Base-by-base conservation (phyloP, 2,113 vertebrate species). In the Anguilla rostrata region DNA sequence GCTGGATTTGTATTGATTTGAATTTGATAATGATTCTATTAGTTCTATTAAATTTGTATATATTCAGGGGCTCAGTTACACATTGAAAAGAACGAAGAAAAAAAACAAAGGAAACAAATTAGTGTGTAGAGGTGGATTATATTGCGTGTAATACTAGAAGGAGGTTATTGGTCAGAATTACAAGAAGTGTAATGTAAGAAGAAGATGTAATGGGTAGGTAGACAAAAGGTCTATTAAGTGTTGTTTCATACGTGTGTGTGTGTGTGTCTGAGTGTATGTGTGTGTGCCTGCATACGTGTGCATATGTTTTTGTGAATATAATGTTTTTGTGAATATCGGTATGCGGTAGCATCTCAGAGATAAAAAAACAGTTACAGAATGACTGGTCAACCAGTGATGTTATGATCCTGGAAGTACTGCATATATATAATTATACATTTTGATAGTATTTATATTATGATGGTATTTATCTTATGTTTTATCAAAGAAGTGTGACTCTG, bases 1-100 rank as follows among this genome's bases (percentile, higher is more conserved):
- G 93, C 93, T 92, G 91, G 91, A 95, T 94, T 94, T 93, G 93
- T 96, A 95, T 95, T 94, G 95, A 96, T 95, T 93, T 92, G 92
- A 94, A 95, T 95, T 95, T 96, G 95, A 95, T 95, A 95, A 95
- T 94, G 94, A 96, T 96, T 95, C 92, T 95, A 94, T 95, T 96
- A 95, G 92, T 91, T 95, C 91, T 93, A 94, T 95, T 94, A 93
- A 94, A 94, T 95, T 93, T 94, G 93, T 93, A 93, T 94, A 93
- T 94, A 94, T 94, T 93, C 92, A 90, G 89, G 93, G 92, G 87
- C 89, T 95, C 92, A 86, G 93, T 95, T 95, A 94, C 95, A 94
- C 90, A 90, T 88, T 81, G 87, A 91, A 91, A 41, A 91, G 88
- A 91, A 89, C 22, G 5, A 71, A 91, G 94, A 92, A 90, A 91